phyloP scores from a whole-genome alignment of 2,888 invertebrate genomes.

The Eulithis testata region DNA sequence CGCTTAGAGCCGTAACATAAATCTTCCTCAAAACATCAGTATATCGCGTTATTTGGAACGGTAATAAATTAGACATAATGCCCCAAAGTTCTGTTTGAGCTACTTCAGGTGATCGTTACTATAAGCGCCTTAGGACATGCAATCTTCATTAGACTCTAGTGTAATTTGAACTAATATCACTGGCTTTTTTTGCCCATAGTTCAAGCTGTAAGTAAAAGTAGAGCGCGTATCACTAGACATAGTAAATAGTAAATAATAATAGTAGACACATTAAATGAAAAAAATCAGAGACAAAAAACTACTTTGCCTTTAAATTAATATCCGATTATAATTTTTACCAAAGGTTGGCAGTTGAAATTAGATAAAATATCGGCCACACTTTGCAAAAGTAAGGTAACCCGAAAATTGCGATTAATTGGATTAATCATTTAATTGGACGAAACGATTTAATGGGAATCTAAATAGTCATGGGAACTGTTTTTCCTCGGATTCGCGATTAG shows the following conservation, averaged over 20 bases:
- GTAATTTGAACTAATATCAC: constrained; percentile 21
- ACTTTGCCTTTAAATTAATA: too few relatives aligned
- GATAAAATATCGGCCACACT: constrained; percentile 68
- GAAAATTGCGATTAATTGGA: constrained; percentile 42
- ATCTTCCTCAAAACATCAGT: constrained; percentile 73
- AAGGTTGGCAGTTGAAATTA: constrained; percentile 64
- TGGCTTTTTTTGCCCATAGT: neutral
- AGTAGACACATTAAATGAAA: too few relatives aligned
- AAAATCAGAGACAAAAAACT: too few relatives aligned
- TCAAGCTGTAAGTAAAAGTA: too few relatives aligned
- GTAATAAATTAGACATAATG: constrained; percentile 79
- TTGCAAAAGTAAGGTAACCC: constrained; percentile 29
- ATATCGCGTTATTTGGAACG: constrained; percentile 67
- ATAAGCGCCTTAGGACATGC: constrained; percentile 59
- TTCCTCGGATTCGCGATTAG: constrained; percentile 70
- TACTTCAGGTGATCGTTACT: constrained; percentile 82
- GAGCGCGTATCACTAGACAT: too few relatives aligned
- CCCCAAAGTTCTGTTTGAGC: constrained; percentile 67
- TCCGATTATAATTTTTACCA: too few relatives aligned
- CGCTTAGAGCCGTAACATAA: constrained; percentile 74
- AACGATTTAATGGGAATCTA: constrained; percentile 71
- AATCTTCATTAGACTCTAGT: constrained; percentile 72
- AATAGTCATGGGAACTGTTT: constrained; percentile 78
- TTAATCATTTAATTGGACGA: constrained; percentile 70
- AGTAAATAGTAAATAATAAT: too few relatives aligned